These are phyloP conservation scores for Aspidoscelis tigris DNA, from an alignment of 2,113 vertebrate genomes.

Conservation along the genomic window DNA sequence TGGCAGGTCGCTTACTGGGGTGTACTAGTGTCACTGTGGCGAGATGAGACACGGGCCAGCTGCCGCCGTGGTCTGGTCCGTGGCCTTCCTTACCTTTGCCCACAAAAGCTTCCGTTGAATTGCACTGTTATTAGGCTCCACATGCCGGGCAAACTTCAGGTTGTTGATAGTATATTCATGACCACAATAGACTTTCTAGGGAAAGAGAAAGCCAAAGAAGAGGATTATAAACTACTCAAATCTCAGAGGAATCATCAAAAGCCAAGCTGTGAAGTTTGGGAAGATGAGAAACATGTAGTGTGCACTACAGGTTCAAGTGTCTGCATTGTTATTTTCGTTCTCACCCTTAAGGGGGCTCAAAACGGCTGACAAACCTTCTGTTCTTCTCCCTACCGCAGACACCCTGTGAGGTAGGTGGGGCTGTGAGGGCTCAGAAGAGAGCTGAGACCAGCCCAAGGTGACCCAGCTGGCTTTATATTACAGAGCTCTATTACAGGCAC, in stretches of 20 bases:
- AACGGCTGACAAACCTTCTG: no score
- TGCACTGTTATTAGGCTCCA: slow-evolving; percentile 87
- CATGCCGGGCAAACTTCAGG: slow-evolving; percentile 93
- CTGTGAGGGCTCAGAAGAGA: no score
- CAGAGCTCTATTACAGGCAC: neutral
- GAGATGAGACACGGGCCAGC: neutral
- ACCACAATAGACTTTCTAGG: slow-evolving; percentile 93
- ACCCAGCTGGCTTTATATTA: no score
- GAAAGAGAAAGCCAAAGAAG: slow-evolving; percentile 6
- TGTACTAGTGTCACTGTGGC: neutral
- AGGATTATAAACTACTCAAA: neutral
- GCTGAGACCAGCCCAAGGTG: no score
- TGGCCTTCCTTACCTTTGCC: slow-evolving; percentile 85
- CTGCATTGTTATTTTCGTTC: no score
- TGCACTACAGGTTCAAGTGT: no score
- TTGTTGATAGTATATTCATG: slow-evolving; percentile 98
- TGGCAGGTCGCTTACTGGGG: no score
- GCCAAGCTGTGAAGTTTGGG: neutral
- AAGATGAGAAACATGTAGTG: neutral
- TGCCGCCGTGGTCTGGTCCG: neutral
- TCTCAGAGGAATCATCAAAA: neutral
- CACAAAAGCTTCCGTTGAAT: slow-evolving; percentile 89
- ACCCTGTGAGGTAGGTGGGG: no score
- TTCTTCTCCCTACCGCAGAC: no score
- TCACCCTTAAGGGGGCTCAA: no score